phyloP scores from a whole-genome alignment of 2,113 vertebrate genomes.

The Pimephales promelas region DNA sequence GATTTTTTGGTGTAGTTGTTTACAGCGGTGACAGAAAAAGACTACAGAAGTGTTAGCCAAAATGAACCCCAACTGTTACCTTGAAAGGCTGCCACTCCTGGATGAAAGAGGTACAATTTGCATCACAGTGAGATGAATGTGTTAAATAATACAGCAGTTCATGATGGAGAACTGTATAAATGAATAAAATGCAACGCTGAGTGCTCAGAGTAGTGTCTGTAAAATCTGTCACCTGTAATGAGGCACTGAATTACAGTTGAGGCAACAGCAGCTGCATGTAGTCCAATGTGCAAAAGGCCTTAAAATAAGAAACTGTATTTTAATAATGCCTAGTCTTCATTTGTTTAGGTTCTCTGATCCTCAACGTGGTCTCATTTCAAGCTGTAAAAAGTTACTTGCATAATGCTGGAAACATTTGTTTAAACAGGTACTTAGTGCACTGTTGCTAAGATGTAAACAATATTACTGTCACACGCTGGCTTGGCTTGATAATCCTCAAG shows the following conservation, averaged over 20 bases:
- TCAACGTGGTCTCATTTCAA: no score
- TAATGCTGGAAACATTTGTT: not conserved
- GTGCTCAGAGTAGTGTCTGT: constrained; percentile 9
- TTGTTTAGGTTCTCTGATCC: no score
- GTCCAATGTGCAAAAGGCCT: not conserved
- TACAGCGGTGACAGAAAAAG: constrained; percentile 4
- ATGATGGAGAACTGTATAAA: constrained; percentile 58
- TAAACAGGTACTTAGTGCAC: not conserved
- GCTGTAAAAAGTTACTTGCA: not conserved
- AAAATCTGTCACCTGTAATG: constrained; percentile 33
- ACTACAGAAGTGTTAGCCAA: not conserved
- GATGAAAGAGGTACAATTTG: constrained; percentile 14
- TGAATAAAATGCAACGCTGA: constrained; percentile 56
- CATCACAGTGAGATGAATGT: constrained; percentile 16
- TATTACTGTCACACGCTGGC: no score
- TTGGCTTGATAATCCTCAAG: no score
- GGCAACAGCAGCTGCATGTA: not conserved
- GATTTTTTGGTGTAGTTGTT: not conserved
- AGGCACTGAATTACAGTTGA: not conserved
- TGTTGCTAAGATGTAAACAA: not conserved
- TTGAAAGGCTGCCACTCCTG: not conserved
- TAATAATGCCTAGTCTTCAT: no score
- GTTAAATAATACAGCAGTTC: constrained; percentile 62
- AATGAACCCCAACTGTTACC: not conserved
- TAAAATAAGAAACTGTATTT: not conserved